Evolutionary conservation across 2,888 invertebrate species (phyloP), one percentile per base, ranked within the genome.

Genomic region (Cryptophagus acutangulus): DNA sequence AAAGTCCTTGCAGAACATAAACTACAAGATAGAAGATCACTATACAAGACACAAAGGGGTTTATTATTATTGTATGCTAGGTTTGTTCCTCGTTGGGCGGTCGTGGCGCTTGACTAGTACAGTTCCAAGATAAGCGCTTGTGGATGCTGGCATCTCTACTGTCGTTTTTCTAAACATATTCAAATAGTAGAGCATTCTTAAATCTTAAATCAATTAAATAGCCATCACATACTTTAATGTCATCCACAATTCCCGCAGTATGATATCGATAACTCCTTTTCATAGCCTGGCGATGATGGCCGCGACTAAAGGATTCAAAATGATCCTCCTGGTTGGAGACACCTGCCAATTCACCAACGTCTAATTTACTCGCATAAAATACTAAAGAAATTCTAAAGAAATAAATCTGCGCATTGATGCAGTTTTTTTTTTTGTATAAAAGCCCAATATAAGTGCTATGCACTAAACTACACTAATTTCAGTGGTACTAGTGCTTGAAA

Each of bases 171-270:
- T 74, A 20, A 31, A 31, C 8, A 31, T 5, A n/a, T 20, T 8
- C 24, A 20, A 20, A 20, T 20, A 20, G 6, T 20, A 20, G n/a
- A n/a, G n/a, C n/a, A n/a, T n/a, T n/a, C n/a, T n/a, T n/a, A n/a
- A n/a, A n/a, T n/a, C n/a, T n/a, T n/a, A 29, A 26, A 26, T 12
- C 26, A n/a, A n/a, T n/a, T n/a, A n/a, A n/a, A n/a, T 8, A 20
- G n/a, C 24, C 6, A 16, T 15, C n/a, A 42, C 28, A 55, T 62
- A 74, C 74, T 67, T 70, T 70, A 41, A 79, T 71, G 59, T 79
- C 78, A 59, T 81, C 81, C 50, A 82, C 78, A 44, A 76, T 75
- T 48, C 81, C 81, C 3, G 81, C 80, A 3, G 81, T 81, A 63
- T 79, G 76, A 64, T 80, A 81, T 45, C 81, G 62, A 37, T 70